phyloP scores from a whole-genome alignment of 2,888 invertebrate species.

The Torymus aiolomorphi region DNA sequence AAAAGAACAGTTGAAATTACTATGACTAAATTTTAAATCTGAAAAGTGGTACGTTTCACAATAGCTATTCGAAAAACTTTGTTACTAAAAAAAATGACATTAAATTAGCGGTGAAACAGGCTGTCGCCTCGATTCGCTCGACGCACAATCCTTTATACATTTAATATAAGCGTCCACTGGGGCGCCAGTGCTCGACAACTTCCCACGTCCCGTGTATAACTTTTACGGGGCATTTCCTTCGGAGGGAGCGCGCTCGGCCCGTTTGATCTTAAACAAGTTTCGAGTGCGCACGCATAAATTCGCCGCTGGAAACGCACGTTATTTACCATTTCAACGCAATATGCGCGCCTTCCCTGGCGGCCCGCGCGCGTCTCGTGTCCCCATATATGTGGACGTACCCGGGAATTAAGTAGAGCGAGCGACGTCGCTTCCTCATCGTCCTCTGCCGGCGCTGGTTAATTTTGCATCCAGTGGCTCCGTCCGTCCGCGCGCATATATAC shows the following conservation, averaged over 20 bases:
- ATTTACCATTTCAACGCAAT: slow-evolving; percentile 46
- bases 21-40: no score
- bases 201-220: slow-evolving; percentile 3
- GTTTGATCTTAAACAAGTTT: slow-evolving; percentile 50
- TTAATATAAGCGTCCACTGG: neutral
- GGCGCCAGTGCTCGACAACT: neutral
- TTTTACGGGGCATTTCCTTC: slow-evolving; percentile 32
- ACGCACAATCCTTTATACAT: no score
- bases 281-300: slow-evolving; percentile 31
- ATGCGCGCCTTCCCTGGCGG: neutral
- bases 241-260: neutral
- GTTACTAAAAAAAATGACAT: no score
- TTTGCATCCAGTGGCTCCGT: slow-evolving; percentile 31
- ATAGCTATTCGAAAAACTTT: no score
- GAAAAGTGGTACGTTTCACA: no score
- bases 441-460: slow-evolving; percentile 28
- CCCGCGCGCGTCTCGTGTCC: no score
- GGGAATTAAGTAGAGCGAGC: slow-evolving; percentile 45
- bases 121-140: no score
- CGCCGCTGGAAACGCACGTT: slow-evolving; percentile 6
- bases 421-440: slow-evolving; percentile 1
- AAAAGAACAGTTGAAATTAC: no score
- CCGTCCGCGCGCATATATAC: neutral
- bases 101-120: no score
- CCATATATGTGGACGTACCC: slow-evolving; percentile 5